Base-by-base conservation (phyloP, 1,140 invertebrate genomes). In the Zaprionus ornatus region DNA sequence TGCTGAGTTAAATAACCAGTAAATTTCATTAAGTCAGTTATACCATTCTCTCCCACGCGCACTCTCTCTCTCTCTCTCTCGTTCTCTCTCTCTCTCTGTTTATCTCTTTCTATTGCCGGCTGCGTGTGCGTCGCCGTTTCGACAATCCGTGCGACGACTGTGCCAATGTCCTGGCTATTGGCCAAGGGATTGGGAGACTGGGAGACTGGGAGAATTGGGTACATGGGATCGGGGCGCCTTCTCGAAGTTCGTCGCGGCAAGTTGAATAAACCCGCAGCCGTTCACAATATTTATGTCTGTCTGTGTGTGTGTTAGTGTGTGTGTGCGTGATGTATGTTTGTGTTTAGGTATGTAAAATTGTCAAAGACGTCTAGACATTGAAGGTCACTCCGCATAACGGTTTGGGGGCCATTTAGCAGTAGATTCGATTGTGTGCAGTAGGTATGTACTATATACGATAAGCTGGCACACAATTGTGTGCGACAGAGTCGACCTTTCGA, bases 281-380 rank as follows among this genome's bases (percentile, higher is more conserved):
- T 77, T 79, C 75, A 79, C 75, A 81, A 85, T 90, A 85, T 90
- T 84, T 87, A 68, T 76, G 80, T 76, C 29, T 56, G 35, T 68
- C 42, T 80, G 60, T 65, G 68, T 69, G 63, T 68, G 42, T 74
- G 19, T 62, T 63, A 27, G 3, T 56, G n/a, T 64, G 50, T 48
- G 17, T 77, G 64, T 73, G 63, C 45, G 72, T 67, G 77, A 68
- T 68, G 32, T 67, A 68, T 79, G 74, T 9, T 45, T 50, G 19
- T 72, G 50, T 74, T 63, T 80, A 60, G 71, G 54, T 68, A 54
- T 74, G 79, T 78, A 90, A 78, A 74, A 78, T 90, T 90, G 85
- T 85, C 85, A 90, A 90, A 90, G 77, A 77, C 35, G 85, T 90
- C 85, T 90, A 90, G 85, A 90, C 85, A 71, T 72, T 74, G 86